phyloP scores from a whole-genome alignment of 2,797 vertebrate genomes.

The Tiaroga cobitis region DNA sequence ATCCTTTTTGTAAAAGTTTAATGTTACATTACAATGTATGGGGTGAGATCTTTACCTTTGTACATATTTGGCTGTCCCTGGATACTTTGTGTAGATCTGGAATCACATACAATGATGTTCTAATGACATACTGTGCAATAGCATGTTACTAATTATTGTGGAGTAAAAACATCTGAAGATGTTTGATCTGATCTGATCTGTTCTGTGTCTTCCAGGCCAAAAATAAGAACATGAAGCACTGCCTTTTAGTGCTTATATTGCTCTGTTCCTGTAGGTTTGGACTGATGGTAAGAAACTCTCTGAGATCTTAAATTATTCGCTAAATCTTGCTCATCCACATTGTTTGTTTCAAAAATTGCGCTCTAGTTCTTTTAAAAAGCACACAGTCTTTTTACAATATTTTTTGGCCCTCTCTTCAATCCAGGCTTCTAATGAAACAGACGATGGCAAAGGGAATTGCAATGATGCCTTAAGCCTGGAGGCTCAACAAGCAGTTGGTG shows the following conservation, averaged over 20 bases:
- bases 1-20: background rate
- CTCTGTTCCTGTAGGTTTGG: constrained; percentile 66
- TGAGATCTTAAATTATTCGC: background rate
- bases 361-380: background rate
- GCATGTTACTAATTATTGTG: background rate
- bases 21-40: background rate
- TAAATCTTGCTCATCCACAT: background rate
- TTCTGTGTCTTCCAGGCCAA: constrained; percentile 67
- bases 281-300: constrained; percentile 67
- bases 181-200: background rate
- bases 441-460: constrained; percentile 56
- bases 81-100: background rate
- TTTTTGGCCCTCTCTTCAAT: background rate
- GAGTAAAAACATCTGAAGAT: background rate
- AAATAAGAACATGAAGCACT: constrained; percentile 71
- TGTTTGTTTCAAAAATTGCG: background rate
- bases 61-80: background rate
- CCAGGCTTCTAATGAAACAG: constrained; percentile 43
- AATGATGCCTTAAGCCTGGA: constrained; percentile 67
- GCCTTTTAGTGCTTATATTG: constrained; percentile 65
- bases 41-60: background rate
- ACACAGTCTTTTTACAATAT: background rate
- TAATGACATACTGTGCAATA: background rate
- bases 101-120: background rate
- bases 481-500: constrained; percentile 73